Percentiles rank a stretch among this genome's conserved stretches.
Evolutionary conservation across 2,113 vertebrate species (phyloP).

Genomic region (Pteruthius melanotis): DNA sequence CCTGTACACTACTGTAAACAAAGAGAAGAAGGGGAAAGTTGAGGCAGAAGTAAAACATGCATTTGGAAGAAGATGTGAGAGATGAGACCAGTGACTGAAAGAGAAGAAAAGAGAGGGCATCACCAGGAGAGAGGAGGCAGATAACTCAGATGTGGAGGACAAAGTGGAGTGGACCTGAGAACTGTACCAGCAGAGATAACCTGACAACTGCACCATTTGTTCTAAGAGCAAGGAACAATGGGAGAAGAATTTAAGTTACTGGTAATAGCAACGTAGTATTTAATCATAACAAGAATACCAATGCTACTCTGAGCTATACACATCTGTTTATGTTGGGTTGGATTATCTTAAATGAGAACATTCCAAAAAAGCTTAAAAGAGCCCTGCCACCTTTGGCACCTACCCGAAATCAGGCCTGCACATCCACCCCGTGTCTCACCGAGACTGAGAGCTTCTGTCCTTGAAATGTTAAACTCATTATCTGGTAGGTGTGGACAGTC

Average conservation of each 20-base stretch:
- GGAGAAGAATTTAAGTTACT: neutral
- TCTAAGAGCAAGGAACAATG: neutral
- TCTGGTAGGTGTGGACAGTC: conserved; percentile 19
- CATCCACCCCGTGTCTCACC: neutral
- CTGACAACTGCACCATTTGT: neutral
- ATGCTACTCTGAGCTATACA: neutral
- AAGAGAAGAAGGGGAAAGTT: neutral
- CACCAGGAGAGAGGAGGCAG: neutral
- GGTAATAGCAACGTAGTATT: neutral
- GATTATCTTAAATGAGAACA: neutral
- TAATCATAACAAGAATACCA: neutral
- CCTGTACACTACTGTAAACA: neutral
- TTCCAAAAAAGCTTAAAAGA: neutral
- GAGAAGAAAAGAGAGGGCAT: neutral
- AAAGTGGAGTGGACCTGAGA: neutral
- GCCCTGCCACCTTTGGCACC: neutral
- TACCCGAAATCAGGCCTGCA: neutral
- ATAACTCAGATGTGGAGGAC: neutral
- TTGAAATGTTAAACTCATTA: conserved; percentile 41
- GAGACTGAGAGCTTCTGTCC: conserved; percentile 28
- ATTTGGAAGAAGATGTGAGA: neutral
- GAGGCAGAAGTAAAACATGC: neutral
- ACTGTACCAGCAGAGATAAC: too few relatives aligned
- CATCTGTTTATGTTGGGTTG: neutral
- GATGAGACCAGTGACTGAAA: neutral